Evolutionary conservation across 1,140 invertebrate genomes (phyloP).

Genomic region (Thaumatotibia leucotreta): DNA sequence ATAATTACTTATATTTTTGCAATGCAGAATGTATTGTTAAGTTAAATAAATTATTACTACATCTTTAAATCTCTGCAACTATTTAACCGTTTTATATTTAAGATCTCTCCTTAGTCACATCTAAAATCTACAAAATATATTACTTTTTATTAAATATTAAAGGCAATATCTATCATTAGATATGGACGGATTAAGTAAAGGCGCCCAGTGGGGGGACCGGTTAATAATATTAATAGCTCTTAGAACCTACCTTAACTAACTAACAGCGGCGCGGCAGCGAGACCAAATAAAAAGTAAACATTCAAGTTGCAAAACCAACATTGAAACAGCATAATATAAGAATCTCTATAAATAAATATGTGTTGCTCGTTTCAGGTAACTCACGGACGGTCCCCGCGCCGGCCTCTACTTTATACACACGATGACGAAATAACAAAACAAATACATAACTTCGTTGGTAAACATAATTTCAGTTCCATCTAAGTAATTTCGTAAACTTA

Average conservation of each 20-base stretch:
- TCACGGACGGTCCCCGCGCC: slow-evolving; percentile 58
- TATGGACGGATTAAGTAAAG: slow-evolving; percentile 75
- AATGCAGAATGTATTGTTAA: background rate
- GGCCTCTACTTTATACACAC: slow-evolving; percentile 42
- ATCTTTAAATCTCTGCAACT: slow-evolving; percentile 61
- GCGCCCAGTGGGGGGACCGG: slow-evolving; percentile 73
- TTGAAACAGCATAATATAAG: slow-evolving; percentile 64
- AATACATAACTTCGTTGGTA: slow-evolving; percentile 75
- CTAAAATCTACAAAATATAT: slow-evolving; percentile 75
- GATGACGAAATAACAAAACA: slow-evolving; percentile 61
- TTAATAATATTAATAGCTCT: slow-evolving; percentile 71
- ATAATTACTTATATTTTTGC: background rate
- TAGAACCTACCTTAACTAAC: slow-evolving; percentile 49
- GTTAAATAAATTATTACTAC: slow-evolving; percentile 56
- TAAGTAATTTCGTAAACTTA: slow-evolving; percentile 72
- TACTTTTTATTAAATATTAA: slow-evolving; percentile 75
- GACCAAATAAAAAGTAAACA: slow-evolving; percentile 49
- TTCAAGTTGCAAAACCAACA: slow-evolving; percentile 61
- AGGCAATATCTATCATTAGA: slow-evolving; percentile 76
- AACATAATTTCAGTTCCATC: slow-evolving; percentile 73
- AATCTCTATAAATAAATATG: slow-evolving; percentile 71
- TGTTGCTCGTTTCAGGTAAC: slow-evolving; percentile 71
- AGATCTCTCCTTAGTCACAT: slow-evolving; percentile 59
- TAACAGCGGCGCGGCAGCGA: slow-evolving; percentile 56
- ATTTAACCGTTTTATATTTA: slow-evolving; percentile 61